Percentiles rank a stretch among this genome's conserved stretches.
These are phyloP conservation scores for Apeira syringaria DNA, from an alignment of 2,888 invertebrate species.

Conservation along the genomic window DNA sequence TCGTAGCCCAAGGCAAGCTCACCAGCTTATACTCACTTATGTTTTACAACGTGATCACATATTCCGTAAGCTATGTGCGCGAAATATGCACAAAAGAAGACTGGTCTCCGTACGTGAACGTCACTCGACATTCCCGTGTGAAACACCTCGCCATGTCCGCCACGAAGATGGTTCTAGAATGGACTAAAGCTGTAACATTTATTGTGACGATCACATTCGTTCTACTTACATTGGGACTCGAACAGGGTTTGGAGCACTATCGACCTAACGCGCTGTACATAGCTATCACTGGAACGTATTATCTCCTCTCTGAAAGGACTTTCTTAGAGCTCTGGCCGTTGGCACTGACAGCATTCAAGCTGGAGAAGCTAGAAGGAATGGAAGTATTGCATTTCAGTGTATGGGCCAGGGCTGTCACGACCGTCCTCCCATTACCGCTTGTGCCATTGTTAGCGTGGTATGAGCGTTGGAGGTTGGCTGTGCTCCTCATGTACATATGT, in stretches of 20 bases:
- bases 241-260: conserved; percentile 90
- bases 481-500: conserved; percentile 85
- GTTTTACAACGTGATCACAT: conserved; percentile 92
- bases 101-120: conserved; percentile 90
- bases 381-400: conserved; percentile 88
- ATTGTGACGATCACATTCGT: conserved; percentile 90
- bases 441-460: conserved; percentile 81
- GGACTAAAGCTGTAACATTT: conserved; percentile 92
- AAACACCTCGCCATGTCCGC: conserved; percentile 92
- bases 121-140: conserved; percentile 88
- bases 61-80: conserved; percentile 89
- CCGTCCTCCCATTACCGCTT: conserved; percentile 81
- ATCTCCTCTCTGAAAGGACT: conserved; percentile 88
- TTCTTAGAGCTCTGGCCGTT: conserved; percentile 87
- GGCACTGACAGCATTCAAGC: conserved; percentile 81
- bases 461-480: conserved; percentile 83
- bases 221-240: conserved; percentile 88
- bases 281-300: conserved; percentile 86
- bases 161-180: conserved; percentile 91
- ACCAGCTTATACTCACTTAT: conserved; percentile 90
- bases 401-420: conserved; percentile 84
- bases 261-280: conserved; percentile 87
- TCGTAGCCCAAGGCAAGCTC: conserved; percentile 83
- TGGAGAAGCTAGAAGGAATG: conserved; percentile 87
- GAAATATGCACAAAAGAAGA: conserved; percentile 89